Base-by-base conservation (phyloP, 2,888 invertebrate genomes). In the Scaeva pyrastri region DNA sequence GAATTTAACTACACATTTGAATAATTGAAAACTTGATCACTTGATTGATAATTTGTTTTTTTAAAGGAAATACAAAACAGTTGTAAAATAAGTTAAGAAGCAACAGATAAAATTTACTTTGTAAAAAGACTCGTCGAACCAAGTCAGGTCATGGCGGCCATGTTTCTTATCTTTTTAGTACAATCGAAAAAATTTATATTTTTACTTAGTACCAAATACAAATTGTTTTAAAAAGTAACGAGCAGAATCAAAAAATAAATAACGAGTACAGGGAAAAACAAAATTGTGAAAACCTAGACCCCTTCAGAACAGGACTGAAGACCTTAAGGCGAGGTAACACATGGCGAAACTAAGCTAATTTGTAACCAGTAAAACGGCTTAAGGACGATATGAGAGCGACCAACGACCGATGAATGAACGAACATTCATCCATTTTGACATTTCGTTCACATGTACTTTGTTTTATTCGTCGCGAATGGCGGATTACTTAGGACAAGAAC, bases 151-250 rank as follows among this genome's bases (percentile, higher is more conserved):
- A 73, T 60, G 76, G 72, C 85, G 62, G 85, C 85, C 85, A 85
- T 85, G 68, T 81, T 85, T 76, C 76, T 81, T 80, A 78, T 79
- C 66, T 64, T 71, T 78, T 84, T 84, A 84, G 84, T 79, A 84
- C 84, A 66, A 56, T 11, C 71, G 62, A 72, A 26, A 19, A 72
- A 75, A 43, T 71, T 71, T 19, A 14, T 26, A 26, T 50, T 48
- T 48, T 10, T 4, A 48, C 2, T 79, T 85, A 79, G 72, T 75
- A 79, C 79, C 2, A 55, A 36, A n/a, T 41, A 55, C 3, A 5
- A 41, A 14, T 68, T 41, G 5, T 52, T 52, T 7, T 23, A 21
- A 8, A 52, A 74, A 48, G 48, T 21, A 70, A 39, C 64, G 26
- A 74, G 19, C 21, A 2, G 2, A 3, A 23, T 45, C 5, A 0